phyloP scores from a whole-genome alignment of 2,888 invertebrate species.

The Rapana venosa region DNA sequence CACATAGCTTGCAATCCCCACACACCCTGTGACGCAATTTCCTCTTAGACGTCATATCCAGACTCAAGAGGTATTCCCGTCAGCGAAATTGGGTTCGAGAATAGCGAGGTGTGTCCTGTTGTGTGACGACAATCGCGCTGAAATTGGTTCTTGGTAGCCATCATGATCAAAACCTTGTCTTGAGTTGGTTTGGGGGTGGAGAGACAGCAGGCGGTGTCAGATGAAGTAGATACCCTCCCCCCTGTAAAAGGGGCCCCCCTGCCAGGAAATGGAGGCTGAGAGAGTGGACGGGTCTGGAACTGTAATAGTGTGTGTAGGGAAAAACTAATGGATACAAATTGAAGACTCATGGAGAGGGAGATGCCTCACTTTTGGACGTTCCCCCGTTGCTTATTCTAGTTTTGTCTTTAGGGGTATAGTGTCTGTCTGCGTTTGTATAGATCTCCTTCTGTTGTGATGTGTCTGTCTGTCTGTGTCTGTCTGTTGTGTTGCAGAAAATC shows the following conservation, averaged over 20 bases:
- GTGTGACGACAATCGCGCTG: background rate
- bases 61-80: background rate
- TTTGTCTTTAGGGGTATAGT: no score
- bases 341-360: constrained; percentile 26
- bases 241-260: background rate
- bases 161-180: background rate
- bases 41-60: constrained; percentile 19
- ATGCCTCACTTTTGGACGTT: no score
- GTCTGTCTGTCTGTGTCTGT: no score
- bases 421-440: no score
- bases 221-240: constrained; percentile 18
- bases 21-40: constrained; percentile 3
- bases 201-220: constrained; percentile 33
- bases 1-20: background rate
- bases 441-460: no score
- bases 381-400: no score
- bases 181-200: no score
- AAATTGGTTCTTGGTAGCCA: background rate
- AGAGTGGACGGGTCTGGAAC: background rate
- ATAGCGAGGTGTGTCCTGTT: background rate
- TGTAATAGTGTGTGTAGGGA: no score
- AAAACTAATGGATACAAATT: constrained; percentile 7
- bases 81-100: background rate
- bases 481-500: no score
- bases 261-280: background rate